Evolutionary conservation across 2,797 vertebrate species (phyloP), one percentile per base, ranked within the genome.

Genomic region (Arremon brunneinucha): DNA sequence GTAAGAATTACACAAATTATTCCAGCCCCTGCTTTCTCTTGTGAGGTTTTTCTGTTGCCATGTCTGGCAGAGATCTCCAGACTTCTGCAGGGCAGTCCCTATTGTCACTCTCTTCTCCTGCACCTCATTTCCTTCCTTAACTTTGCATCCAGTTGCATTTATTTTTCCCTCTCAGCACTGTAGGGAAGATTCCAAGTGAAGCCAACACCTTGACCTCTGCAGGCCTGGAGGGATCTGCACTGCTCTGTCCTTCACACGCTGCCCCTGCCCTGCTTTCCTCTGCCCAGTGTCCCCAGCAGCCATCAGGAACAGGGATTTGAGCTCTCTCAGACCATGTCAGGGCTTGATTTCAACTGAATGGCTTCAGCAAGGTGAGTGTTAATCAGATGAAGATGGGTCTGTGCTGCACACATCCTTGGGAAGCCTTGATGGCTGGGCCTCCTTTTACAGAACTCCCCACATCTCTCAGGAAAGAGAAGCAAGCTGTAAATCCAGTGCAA

Each of bases 171-270:
- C 59, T 63, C 35, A 62, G 44, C 1, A 2, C 7, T 59, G 23
- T 11, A 52, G 56, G 22, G 28, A 59, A 76, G 32, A 6, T 65
- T 91, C 35, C 63, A 52, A n/a, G 28, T 8, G n/a, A 72, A 82
- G 69, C 5, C 43, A 79, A 16, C 17, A 43, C 22, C 20, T 76
- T 6, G 8, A 24, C 5, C n/a, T 59, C n/a, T 3, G 15, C 9
- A 14, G 0, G 2, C 23, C 22, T 27, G 6, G 6, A 52, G 24
- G 76, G 65, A 44, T 19, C 26, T 23, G 35, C 5, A 1, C 22
- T 1, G 0, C n/a, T 63, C 59, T 1, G 0, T 27, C 43, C 19
- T 70, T 65, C 4, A 2, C 52, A 34, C 0, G 0, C 44, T 34
- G 41, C 7, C 12, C 27, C n/a, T 57, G 13, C 23, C 6, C 17